Evolutionary conservation across 2,888 invertebrate genomes (phyloP).

Genomic region (Hemistola chrysoprasaria): DNA sequence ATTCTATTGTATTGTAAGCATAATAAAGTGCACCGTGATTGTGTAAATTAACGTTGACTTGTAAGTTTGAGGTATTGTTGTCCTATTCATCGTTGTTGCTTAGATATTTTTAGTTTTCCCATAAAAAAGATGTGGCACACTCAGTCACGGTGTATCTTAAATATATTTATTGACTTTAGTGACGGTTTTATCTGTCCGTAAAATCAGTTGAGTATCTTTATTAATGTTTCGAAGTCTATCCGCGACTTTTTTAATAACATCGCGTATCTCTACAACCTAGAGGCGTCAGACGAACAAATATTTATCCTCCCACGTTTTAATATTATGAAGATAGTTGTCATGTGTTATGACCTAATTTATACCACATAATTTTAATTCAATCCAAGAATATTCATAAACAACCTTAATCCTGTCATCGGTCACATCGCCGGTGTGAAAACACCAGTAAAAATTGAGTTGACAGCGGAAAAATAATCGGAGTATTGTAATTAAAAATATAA

Average conservation of each 20-base stretch:
- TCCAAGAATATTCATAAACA: conserved; percentile 66
- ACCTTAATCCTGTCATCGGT: conserved; percentile 77
- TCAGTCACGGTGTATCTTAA: no score
- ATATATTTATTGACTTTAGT: conserved; percentile 4
- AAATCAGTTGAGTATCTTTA: conserved; percentile 18
- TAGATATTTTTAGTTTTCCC: conserved; percentile 1
- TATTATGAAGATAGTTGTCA: conserved; percentile 55
- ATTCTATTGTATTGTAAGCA: conserved; percentile 63
- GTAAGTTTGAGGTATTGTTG: conserved; percentile 13
- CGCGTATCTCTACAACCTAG: conserved; percentile 38
- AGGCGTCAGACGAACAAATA: conserved; percentile 42
- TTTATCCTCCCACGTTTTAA: conserved; percentile 47
- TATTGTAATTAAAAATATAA: conserved; percentile 78
- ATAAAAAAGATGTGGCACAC: no score
- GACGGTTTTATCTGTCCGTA: conserved; percentile 20
- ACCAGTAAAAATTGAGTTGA: conserved; percentile 71
- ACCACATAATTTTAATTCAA: conserved; percentile 63
- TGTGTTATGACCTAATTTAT: conserved; percentile 64
- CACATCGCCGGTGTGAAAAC: conserved; percentile 66
- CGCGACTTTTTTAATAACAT: conserved; percentile 33
- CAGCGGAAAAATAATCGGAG: conserved; percentile 68
- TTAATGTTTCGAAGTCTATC: conserved; percentile 25
- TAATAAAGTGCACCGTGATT: conserved; percentile 68
- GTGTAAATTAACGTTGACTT: conserved; percentile 53
- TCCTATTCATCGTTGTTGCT: conserved; percentile 17